Conservation (phyloP, 2,888 invertebrate species). For the Caenorhabditis sulstoni region DNA sequence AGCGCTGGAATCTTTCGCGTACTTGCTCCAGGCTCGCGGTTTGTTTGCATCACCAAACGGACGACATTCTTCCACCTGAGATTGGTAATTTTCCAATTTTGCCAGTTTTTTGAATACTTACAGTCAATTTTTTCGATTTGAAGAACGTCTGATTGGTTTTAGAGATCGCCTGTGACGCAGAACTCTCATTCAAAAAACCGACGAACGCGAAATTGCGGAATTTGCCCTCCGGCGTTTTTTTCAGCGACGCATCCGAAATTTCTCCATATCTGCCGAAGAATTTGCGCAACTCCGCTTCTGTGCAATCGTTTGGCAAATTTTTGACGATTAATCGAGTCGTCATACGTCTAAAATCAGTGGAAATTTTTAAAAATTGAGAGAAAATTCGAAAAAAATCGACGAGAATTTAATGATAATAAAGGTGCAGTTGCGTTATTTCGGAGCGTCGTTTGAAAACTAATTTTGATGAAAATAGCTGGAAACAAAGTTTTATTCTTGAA, state of each 20-base stretch:
- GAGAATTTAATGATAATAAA: constrained; percentile 8
- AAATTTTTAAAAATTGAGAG: constrained; percentile 6
- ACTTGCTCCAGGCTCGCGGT: constrained; percentile 94
- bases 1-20: constrained; percentile 85
- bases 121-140: constrained; percentile 88
- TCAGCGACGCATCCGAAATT: constrained; percentile 93
- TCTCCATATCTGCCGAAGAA: constrained; percentile 69
- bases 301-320: constrained; percentile 72
- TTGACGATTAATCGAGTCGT: constrained; percentile 77
- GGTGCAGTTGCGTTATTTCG: no score
- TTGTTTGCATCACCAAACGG: constrained; percentile 84
- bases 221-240: constrained; percentile 89
- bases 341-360: constrained; percentile 33
- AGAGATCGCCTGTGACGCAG: constrained; percentile 87
- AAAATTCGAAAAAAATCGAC: constrained; percentile 4
- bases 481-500: no score
- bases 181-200: constrained; percentile 89
- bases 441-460: no score
- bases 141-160: constrained; percentile 91
- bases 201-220: constrained; percentile 95
- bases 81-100: constrained; percentile 7
- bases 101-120: constrained; percentile 64
- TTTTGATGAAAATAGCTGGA: no score
- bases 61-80: constrained; percentile 84
- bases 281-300: constrained; percentile 71